phyloP scores from a whole-genome alignment of 2,888 invertebrate species.

The Lepidochrysops patricia region DNA sequence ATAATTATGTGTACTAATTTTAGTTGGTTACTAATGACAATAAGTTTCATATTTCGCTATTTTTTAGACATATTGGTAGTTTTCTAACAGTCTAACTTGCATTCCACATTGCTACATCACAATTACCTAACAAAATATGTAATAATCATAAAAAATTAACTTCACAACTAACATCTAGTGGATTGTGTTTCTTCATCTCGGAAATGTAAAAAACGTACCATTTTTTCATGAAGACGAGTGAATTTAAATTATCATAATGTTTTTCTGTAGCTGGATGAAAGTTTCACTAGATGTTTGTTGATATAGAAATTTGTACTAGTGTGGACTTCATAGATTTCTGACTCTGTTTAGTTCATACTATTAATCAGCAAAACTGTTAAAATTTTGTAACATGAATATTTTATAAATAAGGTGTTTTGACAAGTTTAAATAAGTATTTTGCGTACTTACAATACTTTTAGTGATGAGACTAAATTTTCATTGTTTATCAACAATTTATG shows the following conservation, averaged over 20 bases:
- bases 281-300: not conserved
- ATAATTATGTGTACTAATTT: not conserved
- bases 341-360: not conserved
- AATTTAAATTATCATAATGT: no score
- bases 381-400: not conserved
- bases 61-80: not conserved
- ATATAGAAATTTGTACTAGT: not conserved
- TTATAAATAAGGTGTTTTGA: not conserved
- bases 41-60: conserved; percentile 7
- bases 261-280: not conserved
- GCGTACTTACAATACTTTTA: not conserved
- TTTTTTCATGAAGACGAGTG: not conserved
- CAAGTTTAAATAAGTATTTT: not conserved
- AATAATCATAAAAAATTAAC: not conserved
- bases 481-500: not conserved
- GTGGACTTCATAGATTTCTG: not conserved
- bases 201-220: not conserved
- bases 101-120: conserved; percentile 3
- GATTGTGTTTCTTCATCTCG: not conserved
- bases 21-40: not conserved
- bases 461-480: not conserved
- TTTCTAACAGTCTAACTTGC: not conserved
- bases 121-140: not conserved
- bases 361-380: not conserved
- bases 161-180: conserved; percentile 4